phyloP scores from a whole-genome alignment of 2,797 vertebrate genomes.

The Sebastes cheni region DNA sequence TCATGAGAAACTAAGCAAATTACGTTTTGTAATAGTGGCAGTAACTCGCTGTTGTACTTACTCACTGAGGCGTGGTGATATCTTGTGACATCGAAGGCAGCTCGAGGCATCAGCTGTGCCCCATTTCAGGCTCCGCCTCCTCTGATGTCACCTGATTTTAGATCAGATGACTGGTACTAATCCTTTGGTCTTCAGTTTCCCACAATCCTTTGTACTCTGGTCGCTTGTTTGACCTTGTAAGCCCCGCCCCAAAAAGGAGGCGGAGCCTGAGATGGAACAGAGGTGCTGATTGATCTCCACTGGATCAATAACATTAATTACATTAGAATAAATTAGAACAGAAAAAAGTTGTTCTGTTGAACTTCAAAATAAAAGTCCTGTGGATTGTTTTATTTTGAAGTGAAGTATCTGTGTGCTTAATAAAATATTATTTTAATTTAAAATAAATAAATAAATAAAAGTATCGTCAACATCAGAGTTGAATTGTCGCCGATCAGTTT shows the following conservation, averaged over 20 bases:
- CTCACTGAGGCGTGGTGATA: conserved; percentile 19
- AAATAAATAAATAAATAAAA: conserved; percentile 49
- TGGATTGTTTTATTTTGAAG: neutral
- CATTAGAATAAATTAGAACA: neutral
- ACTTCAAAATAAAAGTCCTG: conserved; percentile 34
- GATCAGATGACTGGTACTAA: neutral
- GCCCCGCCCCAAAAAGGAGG: neutral
- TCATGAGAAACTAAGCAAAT: neutral
- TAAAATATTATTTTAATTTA: conserved; percentile 21
- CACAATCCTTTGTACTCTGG: conserved; percentile 31
- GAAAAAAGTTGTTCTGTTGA: neutral
- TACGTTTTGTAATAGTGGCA: neutral
- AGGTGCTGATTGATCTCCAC: neutral
- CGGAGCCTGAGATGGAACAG: conserved; percentile 12
- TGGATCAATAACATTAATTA: conserved; percentile 10
- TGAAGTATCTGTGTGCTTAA: conserved; percentile 12
- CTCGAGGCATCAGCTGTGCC: conserved; percentile 18
- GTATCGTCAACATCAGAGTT: neutral
- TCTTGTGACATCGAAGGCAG: conserved; percentile 34
- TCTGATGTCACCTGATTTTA: neutral
- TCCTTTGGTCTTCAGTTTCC: conserved; percentile 32
- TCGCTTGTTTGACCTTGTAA: neutral
- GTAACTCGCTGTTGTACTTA: neutral
- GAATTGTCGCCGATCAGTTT: neutral
- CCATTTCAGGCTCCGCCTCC: conserved; percentile 15